Evolutionary conservation across 1,140 invertebrate species (phyloP).

Genomic region (Drosophila nasuta): DNA sequence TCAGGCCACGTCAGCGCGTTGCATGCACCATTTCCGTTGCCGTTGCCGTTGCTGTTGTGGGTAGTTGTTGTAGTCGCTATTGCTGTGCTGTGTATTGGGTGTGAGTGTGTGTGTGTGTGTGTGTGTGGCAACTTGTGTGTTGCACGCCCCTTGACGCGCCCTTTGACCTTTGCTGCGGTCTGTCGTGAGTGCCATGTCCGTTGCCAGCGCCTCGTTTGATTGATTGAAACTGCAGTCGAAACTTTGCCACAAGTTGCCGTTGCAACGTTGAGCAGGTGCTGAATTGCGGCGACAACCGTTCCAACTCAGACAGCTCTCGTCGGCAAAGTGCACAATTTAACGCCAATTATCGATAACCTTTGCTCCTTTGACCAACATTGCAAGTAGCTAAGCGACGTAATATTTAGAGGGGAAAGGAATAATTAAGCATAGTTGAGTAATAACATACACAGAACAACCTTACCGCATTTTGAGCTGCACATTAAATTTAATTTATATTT

Average conservation of each 20-base stretch:
- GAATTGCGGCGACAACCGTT: slow-evolving; percentile 8
- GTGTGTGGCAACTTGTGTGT: no score
- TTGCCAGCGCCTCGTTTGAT: slow-evolving; percentile 60
- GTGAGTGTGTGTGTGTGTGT: slow-evolving; percentile 5
- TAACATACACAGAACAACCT: no score
- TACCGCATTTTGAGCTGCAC: no score
- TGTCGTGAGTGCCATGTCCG: slow-evolving; percentile 71
- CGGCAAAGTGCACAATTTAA: slow-evolving; percentile 55
- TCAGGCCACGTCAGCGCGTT: slow-evolving; percentile 14
- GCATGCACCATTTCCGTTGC: slow-evolving; percentile 27
- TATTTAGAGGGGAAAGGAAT: not conserved
- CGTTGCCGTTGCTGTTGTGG: slow-evolving; percentile 14
- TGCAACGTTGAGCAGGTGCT: slow-evolving; percentile 15
- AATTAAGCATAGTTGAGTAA: no score
- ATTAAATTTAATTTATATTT: no score
- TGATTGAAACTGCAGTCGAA: slow-evolving; percentile 72
- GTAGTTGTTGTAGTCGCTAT: slow-evolving; percentile 7
- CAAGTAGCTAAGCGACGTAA: not conserved
- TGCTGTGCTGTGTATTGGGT: not conserved
- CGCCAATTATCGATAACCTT: slow-evolving; percentile 56
- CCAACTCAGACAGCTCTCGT: not conserved
- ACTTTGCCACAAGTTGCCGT: slow-evolving; percentile 42
- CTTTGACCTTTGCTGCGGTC: slow-evolving; percentile 57
- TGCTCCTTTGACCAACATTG: slow-evolving; percentile 10
- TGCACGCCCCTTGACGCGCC: slow-evolving; percentile 47